Percentiles rank a stretch among this genome's conserved stretches.
Conservation (phyloP, 2,113 vertebrate genomes). For the Callithrix jacchus region DNA sequence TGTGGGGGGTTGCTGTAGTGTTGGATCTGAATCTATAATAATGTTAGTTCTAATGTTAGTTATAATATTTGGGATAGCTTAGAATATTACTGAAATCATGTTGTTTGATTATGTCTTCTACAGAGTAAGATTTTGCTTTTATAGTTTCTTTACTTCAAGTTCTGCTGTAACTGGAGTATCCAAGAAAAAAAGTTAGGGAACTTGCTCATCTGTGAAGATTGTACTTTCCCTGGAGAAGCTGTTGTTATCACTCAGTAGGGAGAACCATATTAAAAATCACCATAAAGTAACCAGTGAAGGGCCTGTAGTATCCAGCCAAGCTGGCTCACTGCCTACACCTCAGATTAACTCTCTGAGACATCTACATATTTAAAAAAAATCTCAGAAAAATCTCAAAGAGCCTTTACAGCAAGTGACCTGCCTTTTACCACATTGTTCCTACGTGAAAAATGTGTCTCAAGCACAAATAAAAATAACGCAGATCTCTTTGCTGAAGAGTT, state of each 20-base stretch:
- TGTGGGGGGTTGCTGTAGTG: neutral
- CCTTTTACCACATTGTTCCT: neutral
- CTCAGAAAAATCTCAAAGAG: neutral
- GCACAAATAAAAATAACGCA: conserved; percentile 3
- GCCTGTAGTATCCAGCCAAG: neutral
- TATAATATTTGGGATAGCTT: neutral
- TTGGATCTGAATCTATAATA: neutral
- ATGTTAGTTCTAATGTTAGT: neutral
- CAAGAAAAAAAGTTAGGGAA: neutral
- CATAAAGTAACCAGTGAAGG: neutral
- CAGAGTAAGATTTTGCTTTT: neutral
- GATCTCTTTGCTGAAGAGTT: neutral
- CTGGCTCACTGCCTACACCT: conserved; percentile 17
- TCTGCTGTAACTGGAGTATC: neutral
- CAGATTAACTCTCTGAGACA: conserved; percentile 30
- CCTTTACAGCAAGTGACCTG: neutral
- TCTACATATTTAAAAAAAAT: conserved; percentile 55
- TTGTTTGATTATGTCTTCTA: conserved; percentile 28
- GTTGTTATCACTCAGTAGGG: conserved; percentile 27
- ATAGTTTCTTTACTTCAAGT: conserved; percentile 15
- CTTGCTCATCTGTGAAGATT: neutral
- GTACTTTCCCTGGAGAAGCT: conserved; percentile 23
- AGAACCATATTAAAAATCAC: conserved; percentile 45
- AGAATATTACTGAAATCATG: neutral
- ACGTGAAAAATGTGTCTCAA: conserved; percentile 25